Evolutionary conservation across 2,888 invertebrate species (phyloP).

Genomic region (Caenorhabditis auriculariae): DNA sequence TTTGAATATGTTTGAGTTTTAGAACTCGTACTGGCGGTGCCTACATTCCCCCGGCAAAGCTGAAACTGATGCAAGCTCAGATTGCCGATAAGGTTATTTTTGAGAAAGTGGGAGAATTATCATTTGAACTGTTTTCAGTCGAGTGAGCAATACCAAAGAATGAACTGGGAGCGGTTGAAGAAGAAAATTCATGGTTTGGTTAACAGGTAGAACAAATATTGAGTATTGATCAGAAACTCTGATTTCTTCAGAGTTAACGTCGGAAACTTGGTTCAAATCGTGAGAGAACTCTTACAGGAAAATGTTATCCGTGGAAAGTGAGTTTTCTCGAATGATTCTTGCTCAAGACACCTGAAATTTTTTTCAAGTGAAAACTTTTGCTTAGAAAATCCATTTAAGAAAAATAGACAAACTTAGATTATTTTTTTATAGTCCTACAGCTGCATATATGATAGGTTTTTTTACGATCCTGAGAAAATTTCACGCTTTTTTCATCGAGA

Average conservation of each 20-base stretch:
- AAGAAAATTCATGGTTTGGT: slow-evolving; percentile 97
- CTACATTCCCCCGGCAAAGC: slow-evolving; percentile 94
- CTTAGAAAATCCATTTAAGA: too few relatives aligned
- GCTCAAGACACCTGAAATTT: too few relatives aligned
- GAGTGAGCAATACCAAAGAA: slow-evolving; percentile 87
- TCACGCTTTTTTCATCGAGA: neutral
- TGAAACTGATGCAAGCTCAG: slow-evolving; percentile 90
- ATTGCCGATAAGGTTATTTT: slow-evolving; percentile 79
- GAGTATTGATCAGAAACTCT: neutral
- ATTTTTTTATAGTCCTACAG: too few relatives aligned
- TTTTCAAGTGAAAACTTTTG: too few relatives aligned
- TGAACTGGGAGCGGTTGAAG: slow-evolving; percentile 97
- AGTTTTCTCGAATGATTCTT: slow-evolving; percentile 33
- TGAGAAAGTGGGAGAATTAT: neutral
- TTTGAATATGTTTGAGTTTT: too few relatives aligned
- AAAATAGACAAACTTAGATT: too few relatives aligned
- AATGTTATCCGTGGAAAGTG: slow-evolving; percentile 89
- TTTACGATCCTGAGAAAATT: neutral
- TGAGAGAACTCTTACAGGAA: slow-evolving; percentile 85
- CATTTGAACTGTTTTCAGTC: slow-evolving; percentile 20
- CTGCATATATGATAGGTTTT: neutral
- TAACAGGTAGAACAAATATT: slow-evolving; percentile 74
- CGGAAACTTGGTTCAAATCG: slow-evolving; percentile 83
- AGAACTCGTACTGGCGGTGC: slow-evolving; percentile 69
- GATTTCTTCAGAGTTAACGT: slow-evolving; percentile 75